Base-by-base conservation (phyloP, 2,888 invertebrate species). In the Pollenia labialis region DNA sequence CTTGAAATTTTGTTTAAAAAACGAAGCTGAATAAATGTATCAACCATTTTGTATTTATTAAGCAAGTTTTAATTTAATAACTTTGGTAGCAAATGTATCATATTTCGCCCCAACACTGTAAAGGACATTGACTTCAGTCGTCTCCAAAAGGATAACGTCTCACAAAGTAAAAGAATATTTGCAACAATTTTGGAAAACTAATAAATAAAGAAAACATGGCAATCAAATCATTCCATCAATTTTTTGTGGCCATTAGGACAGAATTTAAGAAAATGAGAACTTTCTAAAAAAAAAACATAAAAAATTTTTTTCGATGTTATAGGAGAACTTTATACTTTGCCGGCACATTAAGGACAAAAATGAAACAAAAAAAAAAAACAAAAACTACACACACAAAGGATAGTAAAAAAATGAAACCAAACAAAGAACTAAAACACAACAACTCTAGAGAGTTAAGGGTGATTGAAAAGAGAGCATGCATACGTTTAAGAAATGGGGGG, bases 301-400 rank as follows among this genome's bases (percentile, higher is more conserved):
- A 48, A 66, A 8, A 54, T 48, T 18, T 66, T 62, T 18, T 54
- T 54, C 18, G 52, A 44, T 82, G 85, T 75, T 81, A 87, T 58
- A 81, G 64, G 84, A 87, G 81, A 87, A 76, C 72, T 85, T 83
- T 81, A 76, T 80, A 83, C 60, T 81, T 81, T 72, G 62, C 54
- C 81, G 80, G 44, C 60, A 80, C 11, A 60, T 58, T 58, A 48
- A 46, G 18, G 18, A 4, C 14, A 52, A 44, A 12, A 16, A 14
- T 42, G n/a, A 44, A 46, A 16, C 7, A 48, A 62, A 75, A 60
- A 42, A 69, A 16, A 10, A 14, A 46, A 69, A 16, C 7, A 14
- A 46, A 10, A 40, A 6, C 4, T 32, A 6, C 32, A 54, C 14
- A 71, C 46, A 81, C 54, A 87, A 87, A 77, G 84, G 77, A 84